Conservation (phyloP, 2,113 vertebrate species). For the Pteruthius melanotis region DNA sequence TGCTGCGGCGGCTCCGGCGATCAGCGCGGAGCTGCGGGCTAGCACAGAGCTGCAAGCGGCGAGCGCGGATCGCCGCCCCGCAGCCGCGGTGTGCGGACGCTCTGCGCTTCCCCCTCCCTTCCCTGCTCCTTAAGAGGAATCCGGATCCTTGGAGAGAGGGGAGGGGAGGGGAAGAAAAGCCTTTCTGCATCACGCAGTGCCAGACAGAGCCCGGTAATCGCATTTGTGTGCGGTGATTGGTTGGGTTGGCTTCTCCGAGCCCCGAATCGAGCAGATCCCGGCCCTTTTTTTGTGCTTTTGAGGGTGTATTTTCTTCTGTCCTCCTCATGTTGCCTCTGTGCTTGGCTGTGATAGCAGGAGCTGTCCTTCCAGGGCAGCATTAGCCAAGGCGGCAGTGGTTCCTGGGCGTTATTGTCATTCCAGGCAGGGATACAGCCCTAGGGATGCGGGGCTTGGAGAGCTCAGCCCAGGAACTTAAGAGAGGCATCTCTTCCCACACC, state of each 20-base stretch:
- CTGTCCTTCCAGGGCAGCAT: neutral
- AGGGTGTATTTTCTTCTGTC: neutral
- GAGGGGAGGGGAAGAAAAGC: neutral
- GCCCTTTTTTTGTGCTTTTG: slow-evolving; percentile 26
- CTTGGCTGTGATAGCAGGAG: neutral
- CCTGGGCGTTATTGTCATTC: neutral
- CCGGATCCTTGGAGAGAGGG: neutral
- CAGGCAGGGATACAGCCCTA: neutral
- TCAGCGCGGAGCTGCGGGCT: neutral
- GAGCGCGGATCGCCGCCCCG: neutral
- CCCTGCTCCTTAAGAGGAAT: neutral
- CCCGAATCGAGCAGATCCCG: neutral
- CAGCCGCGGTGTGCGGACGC: neutral
- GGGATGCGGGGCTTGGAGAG: neutral
- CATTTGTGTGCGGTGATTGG: neutral
- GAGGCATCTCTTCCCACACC: neutral
- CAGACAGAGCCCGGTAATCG: neutral
- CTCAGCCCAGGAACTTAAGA: neutral
- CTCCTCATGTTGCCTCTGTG: neutral
- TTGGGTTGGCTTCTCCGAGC: neutral
- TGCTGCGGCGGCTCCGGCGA: neutral
- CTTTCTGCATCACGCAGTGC: neutral
- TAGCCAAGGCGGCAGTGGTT: neutral
- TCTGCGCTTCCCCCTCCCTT: neutral
- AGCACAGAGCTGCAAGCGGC: neutral